Base-by-base conservation (phyloP, 2,888 invertebrate genomes). In the Scrobipalpa atriplicella region DNA sequence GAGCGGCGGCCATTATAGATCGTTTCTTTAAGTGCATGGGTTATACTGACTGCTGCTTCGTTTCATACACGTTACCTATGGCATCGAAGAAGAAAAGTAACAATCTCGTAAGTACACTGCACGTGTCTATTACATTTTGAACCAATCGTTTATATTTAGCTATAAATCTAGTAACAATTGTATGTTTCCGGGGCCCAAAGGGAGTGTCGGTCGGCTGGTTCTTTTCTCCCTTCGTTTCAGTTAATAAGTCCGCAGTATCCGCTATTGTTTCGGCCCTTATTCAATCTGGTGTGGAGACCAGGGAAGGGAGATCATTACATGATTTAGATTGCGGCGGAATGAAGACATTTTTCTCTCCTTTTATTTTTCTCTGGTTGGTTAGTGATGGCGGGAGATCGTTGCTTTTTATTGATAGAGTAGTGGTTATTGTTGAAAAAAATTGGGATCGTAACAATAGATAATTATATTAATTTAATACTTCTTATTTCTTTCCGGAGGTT, bases 301-400 rank as follows among this genome's bases (percentile, higher is more conserved):
- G n/a, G n/a, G n/a, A n/a, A n/a, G n/a, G 68, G 69, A 38, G 38
- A 58, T 71, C 68, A 75, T 76, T 75, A 74, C 73, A 73, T 75
- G 75, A 72, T 74, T 76, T 72, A 73, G 75, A 73, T 73, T 75
- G 73, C 69, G 73, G 70, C 67, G 66, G 64, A 70, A 70, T 70
- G 69, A 69, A 67, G 68, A 70, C 67, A 67, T 71, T 70, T 71
- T 68, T 56, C 58, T 62, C 51, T 47, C 52, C 41, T 65, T 51
- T 29, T 58, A 62, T 69, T 66, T 58, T 38, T 38, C 58, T 38
- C 13, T 29, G n/a, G 29, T 56, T 56, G n/a, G 47, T n/a, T 21
- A 29, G 54, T 11, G 29, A 21, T 21, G 54, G 19, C 2, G 29
- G 19, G 10, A 29, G 29, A 56, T 56, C 54, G 54, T 21, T 29